Conservation (phyloP, 2,797 vertebrate species). For the Phrynocephalus guinanensis region DNA sequence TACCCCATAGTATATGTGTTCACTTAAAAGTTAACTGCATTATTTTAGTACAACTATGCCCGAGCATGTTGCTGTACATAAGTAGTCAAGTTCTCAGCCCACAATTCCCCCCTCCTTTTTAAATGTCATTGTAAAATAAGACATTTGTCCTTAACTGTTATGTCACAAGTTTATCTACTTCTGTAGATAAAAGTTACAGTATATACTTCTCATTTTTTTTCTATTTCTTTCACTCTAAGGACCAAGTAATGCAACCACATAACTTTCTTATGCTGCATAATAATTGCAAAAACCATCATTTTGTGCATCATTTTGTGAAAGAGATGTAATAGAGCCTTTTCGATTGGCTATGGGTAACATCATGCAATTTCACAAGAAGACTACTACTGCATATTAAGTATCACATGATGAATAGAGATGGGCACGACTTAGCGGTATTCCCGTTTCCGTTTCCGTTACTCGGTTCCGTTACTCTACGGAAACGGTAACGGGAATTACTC, state of each 20-base stretch:
- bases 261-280: background rate
- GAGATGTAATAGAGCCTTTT: background rate
- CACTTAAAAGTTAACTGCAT: background rate
- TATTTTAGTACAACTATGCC: background rate
- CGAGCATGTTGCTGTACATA: no score
- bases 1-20: no score
- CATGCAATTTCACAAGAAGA: background rate
- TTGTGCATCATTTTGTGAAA: background rate
- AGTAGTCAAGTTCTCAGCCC: background rate
- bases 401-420: background rate
- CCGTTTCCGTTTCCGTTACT: no score
- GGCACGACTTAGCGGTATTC: no score
- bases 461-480: no score
- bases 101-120: no score
- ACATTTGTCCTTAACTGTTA: no score
- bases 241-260: background rate
- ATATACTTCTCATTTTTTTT: background rate
- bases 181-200: no score
- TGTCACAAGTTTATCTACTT: background rate
- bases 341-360: background rate
- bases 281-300: background rate
- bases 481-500: no score
- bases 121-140: background rate
- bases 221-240: background rate
- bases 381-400: background rate